Base-by-base conservation (phyloP, 2,797 vertebrate genomes). In the Anabacerthia variegaticeps region DNA sequence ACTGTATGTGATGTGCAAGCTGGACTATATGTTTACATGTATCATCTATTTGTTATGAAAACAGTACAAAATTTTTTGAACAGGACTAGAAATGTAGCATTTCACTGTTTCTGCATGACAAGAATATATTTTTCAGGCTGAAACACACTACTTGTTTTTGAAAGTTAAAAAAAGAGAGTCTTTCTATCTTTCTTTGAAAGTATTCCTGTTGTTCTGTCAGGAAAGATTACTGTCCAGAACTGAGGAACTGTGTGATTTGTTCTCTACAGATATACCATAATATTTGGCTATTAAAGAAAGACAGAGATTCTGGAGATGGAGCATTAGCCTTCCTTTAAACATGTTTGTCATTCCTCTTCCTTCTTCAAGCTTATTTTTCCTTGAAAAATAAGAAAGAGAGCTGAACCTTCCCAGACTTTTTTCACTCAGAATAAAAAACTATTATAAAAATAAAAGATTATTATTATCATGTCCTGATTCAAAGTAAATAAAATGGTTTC, bases 141-240 rank as follows among this genome's bases (percentile, higher is more conserved):
- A 26, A 90, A 85, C 7, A 73, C 11, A 28, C 19, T 41, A 68
- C 28, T 68, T 78, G 17, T 16, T 88, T 91, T 91, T 79, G 30
- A 81, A 92, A 88, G 30, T 66, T 58, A 73, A 85, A 87, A 87
- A 74, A 55, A 24, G 59, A 79, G 74, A 76, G 7, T 74, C 43
- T 61, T 85, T 24, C 44, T 74, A 46, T 65, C 48, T 89, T 87
- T 82, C 59, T 74, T 37, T 79, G 71, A 71, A 87, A 92, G 20
- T 36, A 79, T 79, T 85, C 46, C 34, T 79, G 74, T 76, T 73
- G 34, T 61, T 78, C 72, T 93, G 78, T 85, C 92, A 88, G 66
- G 41, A 88, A 89, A 85, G 78, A 92, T 91, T 91, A 81, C 36
- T 55, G 37, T 81, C 81, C 89, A 96, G 85, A 92, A 83, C 43